A percentile compares a stretch with the other conserved stretches of the same genome.
These are phyloP conservation scores for Thymelicus acteon DNA, from an alignment of 2,888 invertebrate genomes.

Conservation along the genomic window DNA sequence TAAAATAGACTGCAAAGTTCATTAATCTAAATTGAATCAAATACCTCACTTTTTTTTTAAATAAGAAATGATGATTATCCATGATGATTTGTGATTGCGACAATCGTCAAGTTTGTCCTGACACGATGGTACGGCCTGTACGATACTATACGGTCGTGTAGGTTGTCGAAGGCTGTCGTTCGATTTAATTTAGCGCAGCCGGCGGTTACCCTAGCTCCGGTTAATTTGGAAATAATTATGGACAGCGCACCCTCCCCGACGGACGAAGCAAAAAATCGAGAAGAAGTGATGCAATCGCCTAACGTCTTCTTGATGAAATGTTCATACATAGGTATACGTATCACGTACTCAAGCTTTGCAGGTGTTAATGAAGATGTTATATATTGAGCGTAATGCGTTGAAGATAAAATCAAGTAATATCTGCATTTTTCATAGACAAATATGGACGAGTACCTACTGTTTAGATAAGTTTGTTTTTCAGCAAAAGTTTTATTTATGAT, in stretches of 20 bases:
- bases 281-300: constrained; percentile 47
- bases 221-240: constrained; percentile 82
- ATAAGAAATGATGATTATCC: background rate
- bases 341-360: background rate
- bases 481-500: too few species aligned
- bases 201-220: constrained; percentile 64
- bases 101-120: too few species aligned
- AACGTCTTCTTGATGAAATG: constrained; percentile 50
- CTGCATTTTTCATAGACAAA: too few species aligned
- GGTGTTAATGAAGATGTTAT: background rate
- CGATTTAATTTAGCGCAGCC: constrained; percentile 80
- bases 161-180: constrained; percentile 54
- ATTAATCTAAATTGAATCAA: too few species aligned
- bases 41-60: too few species aligned
- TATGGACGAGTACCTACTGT: too few species aligned
- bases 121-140: background rate
- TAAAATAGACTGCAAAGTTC: too few species aligned
- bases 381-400: too few species aligned
- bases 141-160: background rate
- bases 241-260: constrained; percentile 55
- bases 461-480: too few species aligned
- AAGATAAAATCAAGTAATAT: background rate
- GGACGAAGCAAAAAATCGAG: constrained; percentile 50
- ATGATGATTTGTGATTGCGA: background rate
- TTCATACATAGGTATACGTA: constrained; percentile 12